Evolutionary conservation across 2,113 vertebrate genomes (phyloP).

Genomic region (Phrynosoma blainvillii): DNA sequence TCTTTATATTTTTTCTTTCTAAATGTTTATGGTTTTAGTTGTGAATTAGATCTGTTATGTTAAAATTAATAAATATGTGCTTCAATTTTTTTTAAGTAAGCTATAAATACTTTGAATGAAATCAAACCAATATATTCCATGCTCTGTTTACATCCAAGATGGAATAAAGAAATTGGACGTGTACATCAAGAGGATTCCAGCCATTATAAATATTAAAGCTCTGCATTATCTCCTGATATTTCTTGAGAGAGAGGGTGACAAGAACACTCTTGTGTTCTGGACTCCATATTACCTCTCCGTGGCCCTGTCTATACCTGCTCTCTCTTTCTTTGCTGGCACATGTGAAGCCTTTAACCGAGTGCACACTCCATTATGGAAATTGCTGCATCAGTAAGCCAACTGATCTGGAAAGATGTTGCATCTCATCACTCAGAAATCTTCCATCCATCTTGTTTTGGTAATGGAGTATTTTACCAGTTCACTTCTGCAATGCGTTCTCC

Average conservation of each 20-base stretch:
- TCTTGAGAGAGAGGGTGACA: neutral
- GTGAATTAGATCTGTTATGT: too few relatives aligned
- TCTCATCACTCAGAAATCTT: neutral
- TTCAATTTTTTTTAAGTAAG: too few relatives aligned
- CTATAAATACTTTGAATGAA: too few relatives aligned
- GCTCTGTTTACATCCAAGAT: too few relatives aligned
- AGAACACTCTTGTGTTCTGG: neutral
- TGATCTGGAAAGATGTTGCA: neutral
- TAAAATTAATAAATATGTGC: too few relatives aligned
- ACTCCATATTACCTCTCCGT: neutral
- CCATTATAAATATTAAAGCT: too few relatives aligned
- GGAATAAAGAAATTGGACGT: too few relatives aligned
- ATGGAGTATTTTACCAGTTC: neutral
- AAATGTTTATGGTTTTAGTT: too few relatives aligned
- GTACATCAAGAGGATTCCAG: too few relatives aligned
- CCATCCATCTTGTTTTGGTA: conserved; percentile 1
- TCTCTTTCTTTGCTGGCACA: neutral
- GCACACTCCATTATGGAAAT: neutral
- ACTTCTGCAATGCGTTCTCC: conserved; percentile 20
- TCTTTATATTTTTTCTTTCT: too few relatives aligned
- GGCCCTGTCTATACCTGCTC: neutral
- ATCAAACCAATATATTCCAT: too few relatives aligned
- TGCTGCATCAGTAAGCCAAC: neutral
- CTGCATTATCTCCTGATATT: too few relatives aligned
- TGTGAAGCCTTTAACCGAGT: neutral